A percentile compares a stretch with the other conserved stretches of the same genome.
Conservation (phyloP, 2,113 vertebrate genomes). For the Notiomystis cincta region DNA sequence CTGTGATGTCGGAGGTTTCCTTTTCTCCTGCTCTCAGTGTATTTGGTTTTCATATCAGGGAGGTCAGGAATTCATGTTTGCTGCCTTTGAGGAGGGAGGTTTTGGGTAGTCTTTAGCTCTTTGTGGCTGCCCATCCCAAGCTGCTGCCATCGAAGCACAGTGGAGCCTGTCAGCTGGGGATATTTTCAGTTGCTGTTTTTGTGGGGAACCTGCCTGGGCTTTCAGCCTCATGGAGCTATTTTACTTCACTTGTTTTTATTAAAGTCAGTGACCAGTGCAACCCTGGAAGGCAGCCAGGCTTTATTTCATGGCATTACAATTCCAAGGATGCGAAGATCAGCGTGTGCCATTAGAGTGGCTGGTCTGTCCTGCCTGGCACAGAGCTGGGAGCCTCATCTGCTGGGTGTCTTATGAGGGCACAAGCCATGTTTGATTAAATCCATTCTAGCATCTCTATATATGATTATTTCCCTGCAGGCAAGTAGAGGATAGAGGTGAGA, state of each 20-base stretch:
- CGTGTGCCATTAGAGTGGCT: rapidly evolving
- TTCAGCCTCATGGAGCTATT: background rate
- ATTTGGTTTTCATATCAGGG: slow-evolving; percentile 9
- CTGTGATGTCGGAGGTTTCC: slow-evolving; percentile 24
- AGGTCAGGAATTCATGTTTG: slow-evolving; percentile 24
- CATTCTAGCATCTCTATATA: background rate
- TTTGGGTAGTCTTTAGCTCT: background rate
- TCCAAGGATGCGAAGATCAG: background rate
- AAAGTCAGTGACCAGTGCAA: background rate
- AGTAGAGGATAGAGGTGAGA: background rate
- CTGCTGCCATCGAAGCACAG: background rate
- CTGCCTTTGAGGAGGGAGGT: background rate
- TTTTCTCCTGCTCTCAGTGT: background rate
- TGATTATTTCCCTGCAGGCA: background rate
- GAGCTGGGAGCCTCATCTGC: background rate
- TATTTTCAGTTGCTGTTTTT: background rate
- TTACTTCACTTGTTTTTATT: slow-evolving; percentile 10
- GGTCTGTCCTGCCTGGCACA: background rate
- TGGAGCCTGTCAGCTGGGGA: background rate
- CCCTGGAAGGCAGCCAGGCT: background rate
- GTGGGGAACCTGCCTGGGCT: background rate
- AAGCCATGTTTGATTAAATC: background rate
- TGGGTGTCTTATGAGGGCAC: background rate
- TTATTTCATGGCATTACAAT: background rate
- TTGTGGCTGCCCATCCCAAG: background rate